Evolutionary conservation across 1,140 invertebrate genomes (phyloP).

Genomic region (Laupala kohalensis): DNA sequence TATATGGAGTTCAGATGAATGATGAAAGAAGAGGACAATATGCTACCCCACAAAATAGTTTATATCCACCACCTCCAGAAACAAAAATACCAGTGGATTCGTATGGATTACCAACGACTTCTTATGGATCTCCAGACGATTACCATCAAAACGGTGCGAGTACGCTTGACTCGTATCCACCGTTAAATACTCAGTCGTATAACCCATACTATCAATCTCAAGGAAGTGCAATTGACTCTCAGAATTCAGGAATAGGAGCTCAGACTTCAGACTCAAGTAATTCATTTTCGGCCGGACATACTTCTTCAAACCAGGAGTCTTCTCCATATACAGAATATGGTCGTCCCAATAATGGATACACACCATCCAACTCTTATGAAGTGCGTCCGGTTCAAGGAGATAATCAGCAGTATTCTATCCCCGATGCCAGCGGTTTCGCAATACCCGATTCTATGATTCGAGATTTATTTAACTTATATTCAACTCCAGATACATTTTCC

Average conservation of each 20-base stretch:
- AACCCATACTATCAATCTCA: background rate
- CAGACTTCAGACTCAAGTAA: background rate
- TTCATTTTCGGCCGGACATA: background rate
- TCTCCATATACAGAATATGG: background rate
- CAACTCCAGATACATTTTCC: background rate
- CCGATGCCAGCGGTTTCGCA: background rate
- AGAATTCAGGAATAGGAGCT: too few species aligned
- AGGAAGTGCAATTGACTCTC: background rate
- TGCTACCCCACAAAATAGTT: too few species aligned
- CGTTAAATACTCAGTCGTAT: background rate
- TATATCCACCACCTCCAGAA: too few species aligned
- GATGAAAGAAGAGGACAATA: too few species aligned
- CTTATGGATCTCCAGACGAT: background rate
- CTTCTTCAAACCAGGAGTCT: background rate
- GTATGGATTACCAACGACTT: background rate
- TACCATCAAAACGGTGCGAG: too few species aligned
- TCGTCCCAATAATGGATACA: background rate
- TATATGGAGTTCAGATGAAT: too few species aligned
- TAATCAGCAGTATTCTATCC: too few species aligned
- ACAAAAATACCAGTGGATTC: background rate
- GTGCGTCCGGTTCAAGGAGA: too few species aligned
- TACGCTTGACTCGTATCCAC: background rate
- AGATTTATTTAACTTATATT: background rate
- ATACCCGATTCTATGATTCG: background rate
- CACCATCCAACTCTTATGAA: too few species aligned